phyloP scores from a whole-genome alignment of 1,140 invertebrate genomes.

The Achatina immaculata region DNA sequence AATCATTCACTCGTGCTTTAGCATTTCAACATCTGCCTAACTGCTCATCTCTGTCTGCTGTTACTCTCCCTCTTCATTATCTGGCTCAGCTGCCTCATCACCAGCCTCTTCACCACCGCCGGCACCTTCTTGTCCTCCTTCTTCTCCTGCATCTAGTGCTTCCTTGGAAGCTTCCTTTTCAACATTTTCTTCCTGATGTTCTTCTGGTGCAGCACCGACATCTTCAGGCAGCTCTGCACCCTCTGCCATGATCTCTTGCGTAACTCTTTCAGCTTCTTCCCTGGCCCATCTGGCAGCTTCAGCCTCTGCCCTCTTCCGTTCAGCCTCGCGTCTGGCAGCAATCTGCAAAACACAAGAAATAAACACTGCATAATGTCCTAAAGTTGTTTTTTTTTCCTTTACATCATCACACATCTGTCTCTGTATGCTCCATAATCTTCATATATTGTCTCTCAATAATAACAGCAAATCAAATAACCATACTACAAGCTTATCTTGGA shows the following conservation, averaged over 20 bases:
- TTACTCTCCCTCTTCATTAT: background rate
- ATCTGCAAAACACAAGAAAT: conserved; percentile 2
- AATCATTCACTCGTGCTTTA: too few species aligned
- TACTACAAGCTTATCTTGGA: too few species aligned
- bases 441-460: too few species aligned
- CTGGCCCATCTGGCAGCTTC: conserved; percentile 26
- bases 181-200: background rate
- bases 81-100: background rate
- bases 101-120: background rate
- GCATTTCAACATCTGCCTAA: too few species aligned
- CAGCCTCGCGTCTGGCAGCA: conserved; percentile 12
- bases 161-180: background rate
- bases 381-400: background rate
- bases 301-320: background rate
- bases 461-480: too few species aligned
- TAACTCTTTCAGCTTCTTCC: conserved; percentile 26
- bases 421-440: too few species aligned
- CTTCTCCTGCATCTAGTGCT: background rate
- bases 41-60: too few species aligned
- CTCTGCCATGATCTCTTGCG: conserved; percentile 24
- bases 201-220: background rate
- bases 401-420: too few species aligned
- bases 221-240: conserved; percentile 13
- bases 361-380: background rate
- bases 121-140: background rate